Conservation (phyloP, 1,140 invertebrate species). For the Drosophila insularis region DNA sequence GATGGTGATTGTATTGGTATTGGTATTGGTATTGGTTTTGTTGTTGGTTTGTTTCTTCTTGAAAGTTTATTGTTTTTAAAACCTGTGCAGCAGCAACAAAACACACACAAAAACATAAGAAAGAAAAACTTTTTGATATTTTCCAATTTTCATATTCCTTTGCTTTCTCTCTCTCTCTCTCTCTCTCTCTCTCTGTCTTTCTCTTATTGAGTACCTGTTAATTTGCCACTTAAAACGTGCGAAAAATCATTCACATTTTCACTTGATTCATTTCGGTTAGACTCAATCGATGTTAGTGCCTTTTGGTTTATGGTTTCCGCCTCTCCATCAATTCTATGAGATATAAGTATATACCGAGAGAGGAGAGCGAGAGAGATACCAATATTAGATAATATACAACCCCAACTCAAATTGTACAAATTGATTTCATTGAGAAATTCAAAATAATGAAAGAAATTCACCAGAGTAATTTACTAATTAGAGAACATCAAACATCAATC, state of each 20-base stretch:
- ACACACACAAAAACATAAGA: not conserved
- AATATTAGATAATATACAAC: not conserved
- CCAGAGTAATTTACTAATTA: too few relatives aligned
- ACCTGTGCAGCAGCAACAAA: slow-evolving; percentile 25
- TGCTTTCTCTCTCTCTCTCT: slow-evolving; percentile 4
- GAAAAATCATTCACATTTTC: slow-evolving; percentile 66
- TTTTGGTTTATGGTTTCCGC: slow-evolving; percentile 3
- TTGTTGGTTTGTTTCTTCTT: slow-evolving; percentile 37
- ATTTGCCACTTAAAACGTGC: slow-evolving; percentile 70
- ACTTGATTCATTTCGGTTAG: slow-evolving; percentile 46
- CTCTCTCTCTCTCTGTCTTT: too few relatives aligned
- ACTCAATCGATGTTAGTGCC: slow-evolving; percentile 40
- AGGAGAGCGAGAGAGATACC: not conserved
- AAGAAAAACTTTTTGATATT: slow-evolving; percentile 58
- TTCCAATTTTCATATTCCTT: slow-evolving; percentile 20
- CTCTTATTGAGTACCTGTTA: slow-evolving; percentile 58
- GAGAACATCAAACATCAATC: too few relatives aligned
- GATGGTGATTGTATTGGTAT: not conserved
- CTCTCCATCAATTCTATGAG: not conserved
- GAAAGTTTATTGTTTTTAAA: slow-evolving; percentile 77
- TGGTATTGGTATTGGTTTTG: slow-evolving; percentile 17
- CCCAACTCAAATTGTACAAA: too few relatives aligned
- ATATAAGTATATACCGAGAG: not conserved
- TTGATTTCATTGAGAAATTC: too few relatives aligned
- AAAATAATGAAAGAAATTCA: too few relatives aligned